phyloP scores from a whole-genome alignment of 2,113 vertebrate species.

The Nibea coibor region DNA sequence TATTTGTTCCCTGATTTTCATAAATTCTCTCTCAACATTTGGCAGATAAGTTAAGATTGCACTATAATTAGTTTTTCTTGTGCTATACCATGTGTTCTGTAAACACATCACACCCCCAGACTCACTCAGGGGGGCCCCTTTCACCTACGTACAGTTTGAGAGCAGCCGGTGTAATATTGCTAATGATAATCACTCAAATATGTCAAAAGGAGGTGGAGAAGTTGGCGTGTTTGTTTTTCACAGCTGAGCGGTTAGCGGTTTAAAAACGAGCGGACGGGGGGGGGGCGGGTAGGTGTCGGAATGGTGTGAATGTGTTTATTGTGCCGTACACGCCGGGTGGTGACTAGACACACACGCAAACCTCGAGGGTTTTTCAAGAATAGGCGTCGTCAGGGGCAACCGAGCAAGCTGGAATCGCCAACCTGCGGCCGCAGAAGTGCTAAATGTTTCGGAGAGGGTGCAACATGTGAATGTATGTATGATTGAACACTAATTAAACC shows the following conservation, averaged over 20 bases:
- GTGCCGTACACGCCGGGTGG: background rate
- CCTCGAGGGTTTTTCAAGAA: constrained; percentile 27
- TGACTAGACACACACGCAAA: constrained; percentile 31
- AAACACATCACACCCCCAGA: constrained; percentile 51
- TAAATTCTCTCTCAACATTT: constrained; percentile 64
- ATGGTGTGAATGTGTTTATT: constrained; percentile 22
- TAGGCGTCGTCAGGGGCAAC: constrained; percentile 41
- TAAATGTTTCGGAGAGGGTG: background rate
- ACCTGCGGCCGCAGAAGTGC: constrained; percentile 27
- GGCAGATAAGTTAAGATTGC: constrained; percentile 71
- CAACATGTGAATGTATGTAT: constrained; percentile 1
- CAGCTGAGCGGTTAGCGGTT: constrained; percentile 40
- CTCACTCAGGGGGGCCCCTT: background rate
- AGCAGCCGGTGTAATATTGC: constrained; percentile 42
- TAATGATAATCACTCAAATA: constrained; percentile 27
- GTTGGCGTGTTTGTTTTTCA: constrained; percentile 53
- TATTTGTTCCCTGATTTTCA: constrained; percentile 59
- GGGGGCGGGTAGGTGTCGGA: too few relatives aligned
- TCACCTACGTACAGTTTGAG: constrained; percentile 32
- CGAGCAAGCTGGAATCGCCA: constrained; percentile 4
- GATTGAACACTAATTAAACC: constrained; percentile 10
- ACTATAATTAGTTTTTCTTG: constrained; percentile 62
- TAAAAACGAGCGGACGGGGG: constrained; percentile 41
- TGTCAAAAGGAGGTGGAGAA: constrained; percentile 7
- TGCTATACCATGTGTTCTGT: constrained; percentile 71